A percentile compares a stretch with the other conserved stretches of the same genome.
Evolutionary conservation across 2,888 invertebrate species (phyloP).

Genomic region (Pemphredon lugubris): DNA sequence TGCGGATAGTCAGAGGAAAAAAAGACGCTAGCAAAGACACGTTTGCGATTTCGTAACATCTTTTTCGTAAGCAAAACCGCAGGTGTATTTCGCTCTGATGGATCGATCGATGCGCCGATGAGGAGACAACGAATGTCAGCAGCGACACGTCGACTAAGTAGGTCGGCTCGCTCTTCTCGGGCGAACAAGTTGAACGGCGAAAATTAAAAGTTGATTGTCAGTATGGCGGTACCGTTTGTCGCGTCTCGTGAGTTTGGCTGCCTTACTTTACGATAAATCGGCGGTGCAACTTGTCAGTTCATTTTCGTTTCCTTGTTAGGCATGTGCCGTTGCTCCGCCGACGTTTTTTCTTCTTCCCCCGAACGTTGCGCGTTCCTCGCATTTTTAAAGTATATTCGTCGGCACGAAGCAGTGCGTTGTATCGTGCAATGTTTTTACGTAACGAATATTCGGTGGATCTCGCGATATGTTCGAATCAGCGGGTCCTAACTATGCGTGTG

Average conservation of each 20-base stretch:
- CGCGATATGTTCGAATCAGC: too few relatives aligned
- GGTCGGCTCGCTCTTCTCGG: constrained; percentile 41
- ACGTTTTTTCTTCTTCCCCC: neutral
- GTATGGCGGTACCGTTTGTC: constrained; percentile 62
- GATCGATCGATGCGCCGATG: too few relatives aligned
- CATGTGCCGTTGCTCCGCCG: neutral
- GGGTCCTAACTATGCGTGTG: too few relatives aligned
- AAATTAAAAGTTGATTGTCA: constrained; percentile 68
- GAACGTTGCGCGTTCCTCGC: neutral
- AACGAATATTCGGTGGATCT: too few relatives aligned
- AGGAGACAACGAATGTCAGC: constrained; percentile 47
- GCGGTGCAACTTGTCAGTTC: constrained; percentile 27
- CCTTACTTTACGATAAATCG: constrained; percentile 35
- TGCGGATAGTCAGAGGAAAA: too few relatives aligned
- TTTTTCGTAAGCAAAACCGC: constrained; percentile 41
- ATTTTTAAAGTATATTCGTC: too few relatives aligned
- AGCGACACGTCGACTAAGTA: constrained; percentile 41
- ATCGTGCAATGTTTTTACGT: too few relatives aligned
- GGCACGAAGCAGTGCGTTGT: too few relatives aligned
- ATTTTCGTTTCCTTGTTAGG: constrained; percentile 34
- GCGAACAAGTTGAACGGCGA: constrained; percentile 55
- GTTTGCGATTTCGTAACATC: constrained; percentile 42
- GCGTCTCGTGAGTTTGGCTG: constrained; percentile 13
- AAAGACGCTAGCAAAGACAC: constrained; percentile 25
- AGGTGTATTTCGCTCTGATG: constrained; percentile 44